Percentiles rank a stretch among this genome's conserved stretches.
phyloP scores from a whole-genome alignment of 2,888 invertebrate genomes.

The Linyphia triangularis region DNA sequence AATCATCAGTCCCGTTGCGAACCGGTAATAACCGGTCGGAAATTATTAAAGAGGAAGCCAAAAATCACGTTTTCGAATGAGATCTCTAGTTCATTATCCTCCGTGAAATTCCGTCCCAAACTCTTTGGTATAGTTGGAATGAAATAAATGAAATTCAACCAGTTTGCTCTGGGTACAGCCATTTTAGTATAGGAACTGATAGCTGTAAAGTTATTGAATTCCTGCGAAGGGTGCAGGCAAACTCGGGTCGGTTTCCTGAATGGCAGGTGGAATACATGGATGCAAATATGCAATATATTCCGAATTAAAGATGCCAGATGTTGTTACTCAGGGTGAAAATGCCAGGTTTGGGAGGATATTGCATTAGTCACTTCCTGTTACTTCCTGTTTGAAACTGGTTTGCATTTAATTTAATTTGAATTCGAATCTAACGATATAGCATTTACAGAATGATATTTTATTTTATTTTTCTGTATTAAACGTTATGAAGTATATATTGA shows the following conservation, averaged over 20 bases:
- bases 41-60: slow-evolving; percentile 54
- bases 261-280: neutral
- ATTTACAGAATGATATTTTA: neutral
- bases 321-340: neutral
- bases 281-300: neutral
- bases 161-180: neutral
- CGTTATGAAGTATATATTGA: neutral
- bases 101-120: neutral
- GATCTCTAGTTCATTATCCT: slow-evolving; percentile 35
- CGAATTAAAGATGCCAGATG: slow-evolving; percentile 21
- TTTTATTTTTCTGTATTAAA: no score
- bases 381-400: neutral
- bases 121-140: slow-evolving; percentile 1
- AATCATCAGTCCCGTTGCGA: slow-evolving; percentile 47
- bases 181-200: slow-evolving; percentile 46
- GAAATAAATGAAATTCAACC: slow-evolving; percentile 32
- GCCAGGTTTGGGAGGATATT: neutral
- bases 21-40: slow-evolving; percentile 49
- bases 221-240: neutral
- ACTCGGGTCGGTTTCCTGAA: neutral
- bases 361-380: neutral
- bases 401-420: neutral
- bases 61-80: slow-evolving; percentile 47
- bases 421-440: neutral
- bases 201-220: slow-evolving; percentile 38